A percentile compares a stretch with the other conserved stretches of the same genome.
Conservation (phyloP, 1,140 invertebrate genomes). For the Delia radicum region DNA sequence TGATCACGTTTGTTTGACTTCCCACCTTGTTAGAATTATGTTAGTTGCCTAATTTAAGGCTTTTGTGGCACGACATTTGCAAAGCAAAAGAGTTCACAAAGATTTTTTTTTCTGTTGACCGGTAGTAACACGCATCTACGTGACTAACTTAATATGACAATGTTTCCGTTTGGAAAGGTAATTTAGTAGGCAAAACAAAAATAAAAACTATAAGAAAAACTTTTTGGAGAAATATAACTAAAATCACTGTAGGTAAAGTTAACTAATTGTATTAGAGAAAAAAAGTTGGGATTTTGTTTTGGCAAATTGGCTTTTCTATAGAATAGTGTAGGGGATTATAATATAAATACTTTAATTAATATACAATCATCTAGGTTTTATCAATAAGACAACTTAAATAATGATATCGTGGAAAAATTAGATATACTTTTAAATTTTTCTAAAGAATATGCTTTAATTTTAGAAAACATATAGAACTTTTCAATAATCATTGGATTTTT, state of each 20-base stretch:
- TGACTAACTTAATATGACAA: background rate
- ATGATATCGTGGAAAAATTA: too few species aligned
- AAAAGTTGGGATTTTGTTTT: background rate
- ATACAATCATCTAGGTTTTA: too few species aligned
- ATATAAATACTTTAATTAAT: too few species aligned
- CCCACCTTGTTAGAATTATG: background rate
- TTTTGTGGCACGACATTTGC: background rate
- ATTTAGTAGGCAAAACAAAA: background rate
- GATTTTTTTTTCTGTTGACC: background rate
- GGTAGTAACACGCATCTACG: background rate
- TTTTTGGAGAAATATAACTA: background rate
- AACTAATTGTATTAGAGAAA: background rate
- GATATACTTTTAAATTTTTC: background rate
- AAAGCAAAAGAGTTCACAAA: background rate
- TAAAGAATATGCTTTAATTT: background rate
- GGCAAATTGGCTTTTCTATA: too few species aligned
- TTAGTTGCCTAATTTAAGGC: constrained; percentile 6
- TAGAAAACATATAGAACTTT: too few species aligned
- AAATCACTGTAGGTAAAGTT: background rate
- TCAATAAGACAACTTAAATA: too few species aligned
- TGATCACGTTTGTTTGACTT: constrained; percentile 7
- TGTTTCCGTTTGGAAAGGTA: background rate
- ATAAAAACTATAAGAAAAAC: background rate
- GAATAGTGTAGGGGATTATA: too few species aligned
- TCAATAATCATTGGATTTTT: too few species aligned